Conservation (phyloP, 2,113 vertebrate species). For the Malurus melanocephalus region DNA sequence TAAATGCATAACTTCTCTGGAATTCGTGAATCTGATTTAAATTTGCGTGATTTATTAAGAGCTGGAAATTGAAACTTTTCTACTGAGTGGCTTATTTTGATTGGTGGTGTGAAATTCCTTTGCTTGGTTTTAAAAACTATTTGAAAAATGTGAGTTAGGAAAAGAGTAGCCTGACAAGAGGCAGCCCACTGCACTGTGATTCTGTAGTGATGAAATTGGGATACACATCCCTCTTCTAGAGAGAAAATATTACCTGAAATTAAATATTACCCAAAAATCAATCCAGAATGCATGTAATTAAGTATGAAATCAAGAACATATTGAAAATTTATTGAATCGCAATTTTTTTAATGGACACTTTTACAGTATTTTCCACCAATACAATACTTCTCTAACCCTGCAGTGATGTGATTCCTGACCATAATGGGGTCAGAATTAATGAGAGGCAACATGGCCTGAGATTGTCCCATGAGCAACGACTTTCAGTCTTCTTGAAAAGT, state of each 20-base stretch:
- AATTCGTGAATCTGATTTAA: constrained; percentile 25
- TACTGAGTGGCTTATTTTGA: constrained; percentile 31
- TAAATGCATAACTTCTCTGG: background rate
- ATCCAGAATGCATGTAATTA: background rate
- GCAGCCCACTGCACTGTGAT: background rate
- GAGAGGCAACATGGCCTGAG: background rate
- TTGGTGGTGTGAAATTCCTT: constrained; percentile 22
- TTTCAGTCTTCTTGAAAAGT: background rate
- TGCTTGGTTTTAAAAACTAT: constrained; percentile 3
- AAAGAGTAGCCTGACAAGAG: background rate
- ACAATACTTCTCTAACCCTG: background rate
- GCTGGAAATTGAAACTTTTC: constrained; percentile 42
- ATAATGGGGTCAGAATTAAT: background rate
- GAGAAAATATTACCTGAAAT: background rate
- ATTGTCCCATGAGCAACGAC: background rate
- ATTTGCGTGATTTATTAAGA: constrained; percentile 33
- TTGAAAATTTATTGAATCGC: background rate
- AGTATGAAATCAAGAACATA: background rate
- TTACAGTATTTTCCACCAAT: background rate
- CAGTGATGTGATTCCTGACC: background rate
- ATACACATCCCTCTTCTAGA: background rate
- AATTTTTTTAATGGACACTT: background rate
- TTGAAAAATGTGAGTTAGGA: constrained; percentile 1
- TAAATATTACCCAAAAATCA: background rate
- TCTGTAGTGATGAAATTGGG: background rate